Evolutionary conservation across 2,113 vertebrate genomes (phyloP), one percentile per base, ranked within the genome.

Genomic region (Bubo blakistoni): DNA sequence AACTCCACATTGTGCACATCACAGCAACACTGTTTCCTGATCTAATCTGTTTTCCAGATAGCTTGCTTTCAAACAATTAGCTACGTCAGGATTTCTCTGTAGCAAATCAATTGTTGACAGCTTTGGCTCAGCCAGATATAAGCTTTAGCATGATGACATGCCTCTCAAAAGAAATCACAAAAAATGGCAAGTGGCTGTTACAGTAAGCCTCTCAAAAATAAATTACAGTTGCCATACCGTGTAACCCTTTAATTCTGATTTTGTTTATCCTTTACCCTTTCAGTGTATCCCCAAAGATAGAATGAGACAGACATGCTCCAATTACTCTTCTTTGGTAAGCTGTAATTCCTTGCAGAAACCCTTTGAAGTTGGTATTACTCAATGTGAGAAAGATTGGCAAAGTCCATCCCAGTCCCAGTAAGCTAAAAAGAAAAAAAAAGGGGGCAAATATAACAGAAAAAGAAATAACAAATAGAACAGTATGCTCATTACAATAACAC

Each of bases 31-130:
- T 16, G 20, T 55, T 94, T 88, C 71, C 87, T 86, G 66, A 87
- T 84, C 26, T 92, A 58, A 84, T 82, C 78, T 95, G 26, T 91
- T 95, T 94, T 67, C 55, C 40, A 81, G 42, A 42, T 24, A 91
- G 42, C 44, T 86, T 79, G 49, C 73, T 86, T 96, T 91, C 78
- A 88, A 94, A 91, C 78, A 95, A 86, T 82, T 95, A 94, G 42
- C 66, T 86, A 81, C 42, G 77, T 52, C 38, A 82, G 59, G 78
- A 73, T 73, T 94, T 92, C 74, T 94, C 46, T 2, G 0, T 32
- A 92, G 81, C 78, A 91, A 96, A 96, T 87, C 57, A 81, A 54
- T 91, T 86, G 58, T 81, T 83, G 76, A 84, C 32, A 74, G 59
- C 63, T 92, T 88, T 71, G 71, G 66, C 74, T 93, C 46, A 95